phyloP scores from a whole-genome alignment of 2,888 invertebrate species.

The Agrochola lota region DNA sequence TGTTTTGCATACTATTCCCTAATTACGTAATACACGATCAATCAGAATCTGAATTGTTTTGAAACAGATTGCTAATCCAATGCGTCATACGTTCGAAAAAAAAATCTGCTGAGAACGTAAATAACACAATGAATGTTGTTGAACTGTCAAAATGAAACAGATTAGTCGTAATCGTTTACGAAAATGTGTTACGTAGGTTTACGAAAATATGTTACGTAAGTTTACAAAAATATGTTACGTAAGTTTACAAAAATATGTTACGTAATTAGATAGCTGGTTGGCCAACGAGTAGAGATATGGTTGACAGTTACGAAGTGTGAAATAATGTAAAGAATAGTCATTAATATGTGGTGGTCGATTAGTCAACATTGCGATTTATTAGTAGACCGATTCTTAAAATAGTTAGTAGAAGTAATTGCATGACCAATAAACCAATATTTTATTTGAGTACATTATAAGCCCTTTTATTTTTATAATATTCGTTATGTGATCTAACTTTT shows the following conservation, averaged over 20 bases:
- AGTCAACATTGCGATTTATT: constrained; percentile 49
- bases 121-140: too few relatives aligned
- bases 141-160: too few relatives aligned
- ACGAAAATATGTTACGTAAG: too few relatives aligned
- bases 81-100: too few relatives aligned
- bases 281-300: not conserved
- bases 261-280: not conserved
- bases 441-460: constrained; percentile 40
- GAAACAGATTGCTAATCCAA: too few relatives aligned
- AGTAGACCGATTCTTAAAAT: constrained; percentile 24
- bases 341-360: constrained; percentile 28
- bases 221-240: too few relatives aligned
- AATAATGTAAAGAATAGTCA: constrained; percentile 10
- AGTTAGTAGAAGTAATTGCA: constrained; percentile 37
- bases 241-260: too few relatives aligned
- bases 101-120: too few relatives aligned
- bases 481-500: constrained; percentile 37
- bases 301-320: not conserved
- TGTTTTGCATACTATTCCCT: not conserved
- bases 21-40: too few relatives aligned
- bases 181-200: too few relatives aligned
- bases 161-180: too few relatives aligned
- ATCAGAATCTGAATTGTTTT: too few relatives aligned
- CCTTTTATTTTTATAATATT: constrained; percentile 42
- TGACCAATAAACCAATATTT: constrained; percentile 45